Evolutionary conservation across 2,113 vertebrate genomes (phyloP).

Genomic region (Pao palembangensis): DNA sequence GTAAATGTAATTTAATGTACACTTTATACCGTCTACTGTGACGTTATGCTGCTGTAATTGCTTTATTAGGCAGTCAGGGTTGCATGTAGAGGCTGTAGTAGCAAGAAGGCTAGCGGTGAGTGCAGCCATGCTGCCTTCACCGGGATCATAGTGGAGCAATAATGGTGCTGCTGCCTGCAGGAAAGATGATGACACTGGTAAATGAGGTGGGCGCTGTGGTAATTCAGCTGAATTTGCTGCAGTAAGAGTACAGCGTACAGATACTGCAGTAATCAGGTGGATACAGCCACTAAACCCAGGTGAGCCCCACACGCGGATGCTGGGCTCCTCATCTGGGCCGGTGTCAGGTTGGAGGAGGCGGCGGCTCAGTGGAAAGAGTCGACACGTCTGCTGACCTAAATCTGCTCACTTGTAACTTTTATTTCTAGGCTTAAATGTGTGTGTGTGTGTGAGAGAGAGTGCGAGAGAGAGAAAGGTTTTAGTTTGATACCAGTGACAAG

Average conservation of each 20-base stretch:
- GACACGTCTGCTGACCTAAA: slow-evolving; percentile 68
- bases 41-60: too few species aligned
- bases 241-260: neutral
- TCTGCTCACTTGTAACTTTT: slow-evolving; percentile 61
- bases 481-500: neutral
- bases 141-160: slow-evolving; percentile 45
- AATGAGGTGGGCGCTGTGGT: slow-evolving; percentile 26
- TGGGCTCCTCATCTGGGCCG: too few species aligned
- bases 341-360: neutral
- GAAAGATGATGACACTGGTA: slow-evolving; percentile 41
- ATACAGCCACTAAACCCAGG: neutral
- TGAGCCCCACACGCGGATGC: neutral
- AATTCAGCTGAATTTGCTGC: slow-evolving; percentile 15
- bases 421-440: slow-evolving; percentile 54
- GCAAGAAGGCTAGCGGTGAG: slow-evolving; percentile 1
- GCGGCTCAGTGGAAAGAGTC: slow-evolving; percentile 43
- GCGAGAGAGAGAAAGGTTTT: neutral
- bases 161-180: slow-evolving; percentile 38
- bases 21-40: too few species aligned
- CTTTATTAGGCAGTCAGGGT: too few species aligned
- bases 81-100: slow-evolving; percentile 7
- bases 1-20: too few species aligned
- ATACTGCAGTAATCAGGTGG: slow-evolving; percentile 44
- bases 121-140: slow-evolving; percentile 27
- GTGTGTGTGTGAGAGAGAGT: neutral